A percentile compares a stretch with the other conserved stretches of the same genome.
Conservation (phyloP, 2,113 vertebrate genomes). For the Oryzias woworae region DNA sequence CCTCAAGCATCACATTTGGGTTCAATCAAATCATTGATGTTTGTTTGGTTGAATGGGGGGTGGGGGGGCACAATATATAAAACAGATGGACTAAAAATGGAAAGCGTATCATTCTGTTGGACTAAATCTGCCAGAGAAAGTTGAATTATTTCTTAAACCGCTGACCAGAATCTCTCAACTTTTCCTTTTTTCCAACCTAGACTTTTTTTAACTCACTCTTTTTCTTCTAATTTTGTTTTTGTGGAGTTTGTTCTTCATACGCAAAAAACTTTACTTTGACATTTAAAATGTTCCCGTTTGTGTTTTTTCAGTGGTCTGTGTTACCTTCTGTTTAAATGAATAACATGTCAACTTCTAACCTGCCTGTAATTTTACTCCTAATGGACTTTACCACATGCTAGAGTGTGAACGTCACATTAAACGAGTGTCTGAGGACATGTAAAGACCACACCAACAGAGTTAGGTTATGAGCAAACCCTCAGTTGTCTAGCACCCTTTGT, state of each 20-base stretch:
- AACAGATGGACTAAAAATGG: constrained; percentile 69
- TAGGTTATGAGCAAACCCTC: no score
- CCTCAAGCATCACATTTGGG: constrained; percentile 74
- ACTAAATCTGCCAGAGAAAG: constrained; percentile 29
- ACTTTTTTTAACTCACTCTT: not conserved
- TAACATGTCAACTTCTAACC: constrained; percentile 42
- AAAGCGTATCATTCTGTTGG: constrained; percentile 44
- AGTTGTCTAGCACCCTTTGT: constrained; percentile 47
- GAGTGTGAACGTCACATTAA: constrained; percentile 58
- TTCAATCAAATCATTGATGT: constrained; percentile 70
- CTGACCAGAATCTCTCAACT: constrained; percentile 16
- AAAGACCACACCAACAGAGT: constrained; percentile 4
- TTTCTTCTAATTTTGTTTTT: not conserved
- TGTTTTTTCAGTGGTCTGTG: constrained; percentile 27
- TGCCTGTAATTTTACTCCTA: constrained; percentile 36
- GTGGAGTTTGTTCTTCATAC: not conserved
- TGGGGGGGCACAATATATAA: constrained; percentile 55
- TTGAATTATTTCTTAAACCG: constrained; percentile 4
- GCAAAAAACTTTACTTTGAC: not conserved
- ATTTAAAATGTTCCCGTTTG: constrained; percentile 3
- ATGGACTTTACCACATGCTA: constrained; percentile 34
- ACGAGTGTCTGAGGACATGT: constrained; percentile 51
- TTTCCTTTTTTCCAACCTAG: constrained; percentile 7
- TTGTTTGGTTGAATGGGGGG: constrained; percentile 56
- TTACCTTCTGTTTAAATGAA: constrained; percentile 44